Evolutionary conservation across 1,140 invertebrate species (phyloP), one percentile per base, ranked within the genome.

Genomic region (Archivesica marissinica): DNA sequence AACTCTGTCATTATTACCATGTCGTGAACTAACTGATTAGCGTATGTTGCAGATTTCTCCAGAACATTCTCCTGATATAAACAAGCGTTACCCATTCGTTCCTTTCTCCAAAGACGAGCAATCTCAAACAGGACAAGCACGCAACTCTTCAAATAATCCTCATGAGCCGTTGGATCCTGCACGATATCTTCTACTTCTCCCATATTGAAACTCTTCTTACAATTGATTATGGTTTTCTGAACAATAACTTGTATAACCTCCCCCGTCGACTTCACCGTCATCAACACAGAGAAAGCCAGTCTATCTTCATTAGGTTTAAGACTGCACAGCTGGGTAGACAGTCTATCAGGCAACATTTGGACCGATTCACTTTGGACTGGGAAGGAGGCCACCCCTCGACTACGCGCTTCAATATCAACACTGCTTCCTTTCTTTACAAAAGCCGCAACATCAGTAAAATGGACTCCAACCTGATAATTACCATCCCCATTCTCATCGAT

Each of bases 301-400:
- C 92, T 72, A 75, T 94, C 93, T 38, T 89, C 86, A 74, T 87
- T 90, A 9, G 91, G 89, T 35, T 91, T 85, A 38, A 95, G 87
- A 64, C 94, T 94, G 78, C 94, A 94, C 7, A 94, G 76, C 85
- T 94, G 90, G n/a, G 89, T 89, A 76, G 92, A 90, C 0, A 94
- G 87, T 61, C 90, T 87, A 17, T 86, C 59, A 15, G 94, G 94
- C 35, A 95, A 79, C 92, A 95, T 94, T 56, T 92, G 91, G 56
- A 93, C 90, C 4, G 92, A 86, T 35, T 92, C 87, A 30, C 68
- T 66, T 13, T 85, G 85, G 38, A 88, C 82, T 9, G 89, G 87
- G 66, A 89, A 90, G 13, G 90, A 86, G 0, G 93, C 89, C 11
- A 88, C 85, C 25, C 88, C 89, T 77, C 92, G 80, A 20, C 86